Evolutionary conservation across 2,888 invertebrate genomes (phyloP).

Genomic region (Piscicola geometra): DNA sequence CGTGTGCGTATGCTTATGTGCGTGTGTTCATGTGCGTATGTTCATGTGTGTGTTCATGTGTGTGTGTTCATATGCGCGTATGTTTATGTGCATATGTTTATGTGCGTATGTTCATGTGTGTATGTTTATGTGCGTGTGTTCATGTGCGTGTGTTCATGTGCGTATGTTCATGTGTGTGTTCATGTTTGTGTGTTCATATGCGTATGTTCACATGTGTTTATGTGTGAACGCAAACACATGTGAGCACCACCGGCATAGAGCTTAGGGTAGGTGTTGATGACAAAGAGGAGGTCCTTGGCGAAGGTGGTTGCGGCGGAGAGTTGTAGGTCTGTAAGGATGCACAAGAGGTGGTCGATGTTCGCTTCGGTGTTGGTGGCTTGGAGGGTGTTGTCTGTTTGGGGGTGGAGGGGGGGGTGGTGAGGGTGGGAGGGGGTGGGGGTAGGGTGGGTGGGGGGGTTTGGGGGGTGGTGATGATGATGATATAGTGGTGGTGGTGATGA

Average conservation of each 20-base stretch:
- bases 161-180: constrained; percentile 1
- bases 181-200: not conserved
- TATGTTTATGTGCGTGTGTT: constrained; percentile 21
- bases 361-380: constrained; percentile 84
- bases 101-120: constrained; percentile 6
- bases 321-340: constrained; percentile 95
- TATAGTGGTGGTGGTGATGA: constrained; percentile 91
- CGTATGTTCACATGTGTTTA: not conserved
- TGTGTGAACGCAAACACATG: no score
- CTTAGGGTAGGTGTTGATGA: constrained; percentile 52
- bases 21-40: not conserved
- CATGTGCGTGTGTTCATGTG: constrained; percentile 1
- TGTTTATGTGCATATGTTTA: not conserved
- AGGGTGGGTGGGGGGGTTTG: constrained; percentile 52
- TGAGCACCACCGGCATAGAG: no score
- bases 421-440: constrained; percentile 51
- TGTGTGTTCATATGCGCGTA: constrained; percentile 8
- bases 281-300: constrained; percentile 51
- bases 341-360: constrained; percentile 88
- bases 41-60: not conserved
- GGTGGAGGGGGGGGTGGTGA: constrained; percentile 39
- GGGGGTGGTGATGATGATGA: constrained; percentile 74
- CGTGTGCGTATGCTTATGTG: not conserved
- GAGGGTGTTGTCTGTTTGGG: no score
- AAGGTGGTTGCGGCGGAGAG: constrained; percentile 75